Base-by-base conservation (phyloP, 2,797 vertebrate species). In the Cuculus canorus region DNA sequence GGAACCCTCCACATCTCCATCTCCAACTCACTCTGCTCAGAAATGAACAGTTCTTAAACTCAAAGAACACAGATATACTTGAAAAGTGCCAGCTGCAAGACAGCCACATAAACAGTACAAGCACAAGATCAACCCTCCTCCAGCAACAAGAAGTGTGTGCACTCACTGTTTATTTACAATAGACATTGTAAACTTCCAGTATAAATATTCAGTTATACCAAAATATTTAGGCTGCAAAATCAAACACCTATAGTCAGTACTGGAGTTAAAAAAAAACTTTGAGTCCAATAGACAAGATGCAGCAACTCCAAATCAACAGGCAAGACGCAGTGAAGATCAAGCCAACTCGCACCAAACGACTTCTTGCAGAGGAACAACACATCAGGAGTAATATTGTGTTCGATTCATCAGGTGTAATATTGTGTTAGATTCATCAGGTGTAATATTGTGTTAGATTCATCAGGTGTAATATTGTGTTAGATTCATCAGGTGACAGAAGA, bases 401-500 rank as follows among this genome's bases (percentile, higher is more conserved):
- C 19, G 50, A 65, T 39, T 56, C 28, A 41, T 28, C 64, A 25
- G 50, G 33, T 15, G 37, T n/a, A n/a, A n/a, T n/a, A n/a, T n/a
- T n/a, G n/a, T n/a, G n/a, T n/a, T 43, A 19, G 50, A 65, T 39
- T 56, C 28, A 41, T 28, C 64, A 25, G 50, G 33, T 15, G 37
- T n/a, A 68, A 18, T 6, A 27, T 0, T 6, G 24, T 24, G 19
- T 24, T n/a, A n/a, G n/a, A n/a, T n/a, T n/a, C 2, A 3, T 17
- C n/a, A 75, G 48, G 13, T 66, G 43, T n/a, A 68, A 18, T 6
- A 27, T 0, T 6, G 24, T 24, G 19, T 24, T 43, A 19, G 50
- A 65, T 39, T 56, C 28, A 41, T 28, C 64, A 25, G 50, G 33
- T 15, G 37, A 14, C 39, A 66, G 33, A 10, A 65, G 54, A 22